A percentile compares a stretch with the other conserved stretches of the same genome.
Conservation (phyloP, 2,888 invertebrate genomes). For the Smittia sp. region DNA sequence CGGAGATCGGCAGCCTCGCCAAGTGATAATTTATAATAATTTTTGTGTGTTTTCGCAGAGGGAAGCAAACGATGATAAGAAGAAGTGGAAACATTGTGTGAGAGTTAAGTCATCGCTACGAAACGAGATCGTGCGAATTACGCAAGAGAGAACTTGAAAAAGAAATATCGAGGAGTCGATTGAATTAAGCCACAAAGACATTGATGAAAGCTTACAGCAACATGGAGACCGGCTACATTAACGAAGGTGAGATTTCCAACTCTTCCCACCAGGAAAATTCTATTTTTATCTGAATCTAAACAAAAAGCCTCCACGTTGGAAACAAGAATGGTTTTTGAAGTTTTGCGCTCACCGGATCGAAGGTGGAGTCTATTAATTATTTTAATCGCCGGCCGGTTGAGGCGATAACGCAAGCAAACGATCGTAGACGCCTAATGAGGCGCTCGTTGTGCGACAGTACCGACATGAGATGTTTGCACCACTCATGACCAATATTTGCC, state of each 20-base stretch:
- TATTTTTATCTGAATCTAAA: constrained; percentile 29
- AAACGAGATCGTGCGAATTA: neutral
- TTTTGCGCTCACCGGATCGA: neutral
- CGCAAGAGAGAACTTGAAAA: neutral
- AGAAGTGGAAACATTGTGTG: constrained; percentile 10
- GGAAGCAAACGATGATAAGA: neutral
- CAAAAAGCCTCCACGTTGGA: neutral
- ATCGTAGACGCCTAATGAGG: neutral
- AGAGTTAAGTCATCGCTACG: neutral
- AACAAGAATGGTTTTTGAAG: neutral
- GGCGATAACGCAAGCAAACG: constrained; percentile 4
- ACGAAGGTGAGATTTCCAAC: constrained; percentile 38
- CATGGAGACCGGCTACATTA: constrained; percentile 41
- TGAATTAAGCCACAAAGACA: neutral
- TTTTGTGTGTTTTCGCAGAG: constrained; percentile 5
- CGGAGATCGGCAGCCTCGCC: neutral
- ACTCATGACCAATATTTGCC: no score
- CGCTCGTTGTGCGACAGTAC: no score
- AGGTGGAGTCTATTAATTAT: constrained; percentile 13
- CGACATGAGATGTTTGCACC: no score
- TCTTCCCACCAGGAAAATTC: neutral
- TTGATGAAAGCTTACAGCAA: constrained; percentile 35
- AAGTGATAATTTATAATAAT: neutral
- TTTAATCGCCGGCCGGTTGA: neutral
- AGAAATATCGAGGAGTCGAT: neutral